A percentile compares a stretch with the other conserved stretches of the same genome.
phyloP scores from a whole-genome alignment of 1,140 invertebrate species.

The Sitobion miscanthi region DNA sequence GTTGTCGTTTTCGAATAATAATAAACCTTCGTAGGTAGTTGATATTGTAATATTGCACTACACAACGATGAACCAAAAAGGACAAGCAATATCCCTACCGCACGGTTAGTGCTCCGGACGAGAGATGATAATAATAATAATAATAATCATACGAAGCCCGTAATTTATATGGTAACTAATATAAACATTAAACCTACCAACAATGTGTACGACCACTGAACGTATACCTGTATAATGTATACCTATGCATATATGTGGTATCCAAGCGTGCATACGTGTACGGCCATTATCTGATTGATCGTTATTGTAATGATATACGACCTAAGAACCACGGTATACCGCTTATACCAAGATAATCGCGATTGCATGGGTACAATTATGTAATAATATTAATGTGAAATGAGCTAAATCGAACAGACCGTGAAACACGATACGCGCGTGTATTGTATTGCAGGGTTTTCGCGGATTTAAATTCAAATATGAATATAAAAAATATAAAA shows the following conservation, averaged over 20 bases:
- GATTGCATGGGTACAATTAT: neutral
- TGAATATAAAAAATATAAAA: neutral
- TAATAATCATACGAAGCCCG: neutral
- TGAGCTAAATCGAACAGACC: neutral
- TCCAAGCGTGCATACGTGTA: neutral
- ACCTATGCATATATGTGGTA: neutral
- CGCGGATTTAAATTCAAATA: neutral
- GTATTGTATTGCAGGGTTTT: neutral
- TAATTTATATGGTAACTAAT: neutral
- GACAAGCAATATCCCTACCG: neutral
- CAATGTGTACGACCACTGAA: neutral
- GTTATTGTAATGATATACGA: slow-evolving; percentile 11
- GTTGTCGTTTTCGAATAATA: neutral
- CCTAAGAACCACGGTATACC: neutral
- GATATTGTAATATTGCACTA: neutral
- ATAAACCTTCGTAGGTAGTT: neutral
- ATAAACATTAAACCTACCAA: neutral
- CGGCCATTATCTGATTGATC: neutral
- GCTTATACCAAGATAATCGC: neutral
- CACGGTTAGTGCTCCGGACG: neutral
- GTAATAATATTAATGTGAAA: neutral
- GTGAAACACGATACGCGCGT: neutral
- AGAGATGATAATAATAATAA: neutral
- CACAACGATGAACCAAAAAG: neutral
- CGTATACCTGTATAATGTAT: neutral